A percentile compares a stretch with the other conserved stretches of the same genome.
Evolutionary conservation across 2,113 vertebrate genomes (phyloP).

Genomic region (Entomyzon cyanotis): DNA sequence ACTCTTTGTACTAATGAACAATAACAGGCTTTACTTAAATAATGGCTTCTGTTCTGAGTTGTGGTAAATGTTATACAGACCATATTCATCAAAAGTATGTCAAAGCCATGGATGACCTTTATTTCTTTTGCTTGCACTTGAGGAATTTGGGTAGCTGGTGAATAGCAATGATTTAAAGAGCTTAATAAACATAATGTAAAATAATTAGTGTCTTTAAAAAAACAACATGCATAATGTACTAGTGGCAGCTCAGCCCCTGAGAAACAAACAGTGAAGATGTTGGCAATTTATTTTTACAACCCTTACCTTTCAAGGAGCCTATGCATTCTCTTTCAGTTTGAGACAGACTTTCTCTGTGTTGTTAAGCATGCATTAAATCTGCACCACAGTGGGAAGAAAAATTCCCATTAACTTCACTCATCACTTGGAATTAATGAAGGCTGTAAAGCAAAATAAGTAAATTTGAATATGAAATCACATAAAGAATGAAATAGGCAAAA

Average conservation of each 20-base stretch:
- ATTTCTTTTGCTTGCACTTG: conserved; percentile 58
- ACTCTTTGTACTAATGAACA: conserved; percentile 82
- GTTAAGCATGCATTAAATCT: conserved; percentile 42
- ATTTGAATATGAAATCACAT: conserved; percentile 31
- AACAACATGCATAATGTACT: not conserved
- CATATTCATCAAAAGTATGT: conserved; percentile 67
- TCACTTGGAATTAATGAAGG: conserved; percentile 38
- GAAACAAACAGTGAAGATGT: conserved; percentile 10
- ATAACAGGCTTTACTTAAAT: conserved; percentile 74
- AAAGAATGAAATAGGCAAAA: conserved; percentile 1
- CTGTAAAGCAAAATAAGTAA: conserved; percentile 1
- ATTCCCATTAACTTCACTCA: conserved; percentile 38
- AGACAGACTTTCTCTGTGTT: not conserved
- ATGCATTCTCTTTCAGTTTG: not conserved
- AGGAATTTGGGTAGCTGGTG: conserved; percentile 28
- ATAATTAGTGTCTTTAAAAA: conserved; percentile 50
- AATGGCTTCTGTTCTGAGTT: conserved; percentile 65
- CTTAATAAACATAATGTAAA: conserved; percentile 64
- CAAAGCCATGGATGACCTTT: conserved; percentile 52
- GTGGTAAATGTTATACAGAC: conserved; percentile 51
- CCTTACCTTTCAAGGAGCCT: not conserved
- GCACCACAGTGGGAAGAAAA: conserved; percentile 24
- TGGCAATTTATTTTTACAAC: conserved; percentile 30
- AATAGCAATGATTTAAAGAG: conserved; percentile 34
- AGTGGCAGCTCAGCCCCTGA: not conserved